Base-by-base conservation (phyloP, 1,140 invertebrate species). In the Liolophura sinensis region DNA sequence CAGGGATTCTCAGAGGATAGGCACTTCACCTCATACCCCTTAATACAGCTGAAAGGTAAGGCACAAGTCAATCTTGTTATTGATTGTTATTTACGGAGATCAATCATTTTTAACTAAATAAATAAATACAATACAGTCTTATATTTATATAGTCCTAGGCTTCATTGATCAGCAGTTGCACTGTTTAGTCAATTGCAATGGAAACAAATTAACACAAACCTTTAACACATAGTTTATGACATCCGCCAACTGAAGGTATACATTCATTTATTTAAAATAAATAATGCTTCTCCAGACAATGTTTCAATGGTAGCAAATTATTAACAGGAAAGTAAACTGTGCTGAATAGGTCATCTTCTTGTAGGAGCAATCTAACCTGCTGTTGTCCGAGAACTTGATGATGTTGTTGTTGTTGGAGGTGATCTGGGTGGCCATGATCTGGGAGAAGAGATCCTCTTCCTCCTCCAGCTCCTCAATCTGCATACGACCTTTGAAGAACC, bases 341-440 rank as follows among this genome's bases (percentile, higher is more conserved):
- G 20, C 31, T 27, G 3, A 5, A 51, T 40, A 5, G 3, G 31
- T 40, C 31, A 9, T 9, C 31, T 40, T 40, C 31, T 40, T 9
- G 31, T 40, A 3, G 3, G 3, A 40, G 9, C 9, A 59, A 12
- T 27, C 52, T 27, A 72, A 92, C 92, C 92, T 95, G 84, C 95
- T 97, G 80, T 99, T 99, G 79, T 99, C 97, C 77, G 91, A 92
- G 81, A 98, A 99, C 84, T 97, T 96, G 73, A 99, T 99, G 11
- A 98, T 91, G 87, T 97, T 99, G 81, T 99, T 99, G 9, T 88
- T 81, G 86, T 98, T 97, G 54, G 72, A 79, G 63, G 75, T 59
- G 0, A 89, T 86, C 81, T 98, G 95, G 0, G 97, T 98, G 51
- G 91, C 89, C 77, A 93, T 92, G 40, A 99, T 95, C 90, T 97